phyloP scores from a whole-genome alignment of 2,888 invertebrate species.

The Rhagium mordax region DNA sequence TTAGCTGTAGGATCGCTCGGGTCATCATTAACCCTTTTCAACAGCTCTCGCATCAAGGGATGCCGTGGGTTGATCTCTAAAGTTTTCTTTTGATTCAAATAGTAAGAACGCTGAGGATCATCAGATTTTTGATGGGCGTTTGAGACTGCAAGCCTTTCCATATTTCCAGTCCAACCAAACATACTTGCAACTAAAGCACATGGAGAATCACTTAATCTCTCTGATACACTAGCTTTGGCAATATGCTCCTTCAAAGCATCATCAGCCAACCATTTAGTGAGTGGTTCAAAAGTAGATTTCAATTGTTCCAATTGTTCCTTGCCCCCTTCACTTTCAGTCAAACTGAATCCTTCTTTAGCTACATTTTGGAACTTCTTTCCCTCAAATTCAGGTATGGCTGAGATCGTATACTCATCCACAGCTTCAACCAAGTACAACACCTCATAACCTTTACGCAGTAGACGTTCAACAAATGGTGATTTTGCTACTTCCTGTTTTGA shows the following conservation, averaged over 20 bases:
- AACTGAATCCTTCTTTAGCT: slow-evolving; percentile 96
- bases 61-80: slow-evolving; percentile 98
- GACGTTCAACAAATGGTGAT: slow-evolving; percentile 96
- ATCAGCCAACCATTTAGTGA: slow-evolving; percentile 91
- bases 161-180: slow-evolving; percentile 99
- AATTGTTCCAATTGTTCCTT: slow-evolving; percentile 85
- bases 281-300: slow-evolving; percentile 87
- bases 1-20: slow-evolving; percentile 84
- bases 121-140: slow-evolving; percentile 98
- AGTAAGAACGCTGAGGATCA: slow-evolving; percentile 91
- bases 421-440: slow-evolving; percentile 95
- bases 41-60: slow-evolving; percentile 93
- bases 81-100: slow-evolving; percentile 95
- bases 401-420: slow-evolving; percentile 98
- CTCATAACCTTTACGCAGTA: slow-evolving; percentile 95
- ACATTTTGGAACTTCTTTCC: slow-evolving; percentile 99
- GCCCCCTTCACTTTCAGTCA: slow-evolving; percentile 80
- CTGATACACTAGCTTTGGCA: slow-evolving; percentile 87
- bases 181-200: slow-evolving; percentile 96
- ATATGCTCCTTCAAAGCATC: slow-evolving; percentile 85
- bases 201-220: slow-evolving; percentile 91
- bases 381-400: slow-evolving; percentile 97
- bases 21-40: slow-evolving; percentile 86
- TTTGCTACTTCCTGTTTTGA: slow-evolving; percentile 87
- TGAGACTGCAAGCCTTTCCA: slow-evolving; percentile 95